Evolutionary conservation across 2,797 vertebrate genomes (phyloP), one percentile per base, ranked within the genome.

Genomic region (Eurystomus glaucurus): DNA sequence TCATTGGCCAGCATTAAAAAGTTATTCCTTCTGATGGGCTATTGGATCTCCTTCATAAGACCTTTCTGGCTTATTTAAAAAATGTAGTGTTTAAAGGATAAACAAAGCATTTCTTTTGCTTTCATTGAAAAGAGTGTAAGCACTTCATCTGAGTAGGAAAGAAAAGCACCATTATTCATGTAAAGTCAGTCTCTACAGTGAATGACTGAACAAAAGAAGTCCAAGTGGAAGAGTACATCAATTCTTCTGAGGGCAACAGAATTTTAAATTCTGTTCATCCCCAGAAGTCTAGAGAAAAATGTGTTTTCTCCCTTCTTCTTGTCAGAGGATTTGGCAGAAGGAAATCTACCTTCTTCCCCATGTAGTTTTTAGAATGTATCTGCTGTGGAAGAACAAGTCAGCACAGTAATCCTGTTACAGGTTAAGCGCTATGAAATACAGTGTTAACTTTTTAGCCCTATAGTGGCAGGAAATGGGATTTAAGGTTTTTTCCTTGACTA

Each of bases 381-480:
- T 96, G 55, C 64, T 96, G 43, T 92, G 89, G 71, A 83, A 91
- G 88, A 95, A 89, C 86, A 93, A 97, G 81, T 92, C 83, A 89
- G 92, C 86, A 71, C 64, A 62, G 61, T 89, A 95, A 87, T 93
- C 77, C 68, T 85, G 52, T 89, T 95, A 77, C 75, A 91, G 2
- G 15, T 95, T 82, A 85, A 96, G 70, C 11, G 23, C 74, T 93
- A 14, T 87, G 94, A 96, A 96, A 96, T 96, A 92, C 1, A 17
- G 76, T 82, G 88, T 87, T 92, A 92, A 91, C 77, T 82, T 97
- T 94, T 93, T 92, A 95, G 91, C 51, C 62, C 60, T 57, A 50
- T 12, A 80, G 55, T 82, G 71, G 52, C 92, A 95, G 90, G 88
- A 97, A 95, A 94, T 87, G 48, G 71, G 88, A 91, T 94, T 96